Percentiles rank a stretch among this genome's conserved stretches.
These are phyloP conservation scores for Piaya cayana DNA, from an alignment of 2,113 vertebrate species.

Conservation along the genomic window DNA sequence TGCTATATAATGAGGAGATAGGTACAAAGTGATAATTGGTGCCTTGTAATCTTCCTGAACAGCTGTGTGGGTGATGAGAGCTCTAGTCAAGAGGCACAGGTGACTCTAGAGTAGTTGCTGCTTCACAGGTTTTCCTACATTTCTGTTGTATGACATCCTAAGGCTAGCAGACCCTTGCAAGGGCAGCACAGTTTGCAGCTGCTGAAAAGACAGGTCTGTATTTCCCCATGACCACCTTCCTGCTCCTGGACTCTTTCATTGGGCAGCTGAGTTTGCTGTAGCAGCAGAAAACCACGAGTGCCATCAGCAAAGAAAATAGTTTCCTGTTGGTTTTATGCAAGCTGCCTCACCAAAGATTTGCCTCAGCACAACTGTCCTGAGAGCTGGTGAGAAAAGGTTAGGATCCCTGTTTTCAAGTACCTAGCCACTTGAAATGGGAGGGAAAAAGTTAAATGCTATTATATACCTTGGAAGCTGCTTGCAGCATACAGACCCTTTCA, in stretches of 20 bases:
- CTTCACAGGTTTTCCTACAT: background rate
- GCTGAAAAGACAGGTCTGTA: background rate
- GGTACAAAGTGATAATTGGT: background rate
- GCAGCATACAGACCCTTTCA: background rate
- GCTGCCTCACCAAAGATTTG: background rate
- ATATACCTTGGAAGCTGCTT: background rate
- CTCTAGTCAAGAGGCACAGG: background rate
- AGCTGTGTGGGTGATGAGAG: background rate
- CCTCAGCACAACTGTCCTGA: background rate
- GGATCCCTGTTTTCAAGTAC: background rate
- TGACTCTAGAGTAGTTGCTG: background rate
- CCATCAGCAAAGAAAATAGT: accelerated
- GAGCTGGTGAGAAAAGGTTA: background rate
- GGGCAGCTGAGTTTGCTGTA: background rate
- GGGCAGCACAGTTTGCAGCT: background rate
- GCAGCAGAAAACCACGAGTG: background rate
- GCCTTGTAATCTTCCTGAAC: background rate
- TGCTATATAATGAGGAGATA: background rate
- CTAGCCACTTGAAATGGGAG: background rate
- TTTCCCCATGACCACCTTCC: background rate
- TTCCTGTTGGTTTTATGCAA: background rate
- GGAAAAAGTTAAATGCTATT: background rate
- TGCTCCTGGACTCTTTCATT: background rate
- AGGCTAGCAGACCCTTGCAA: background rate
- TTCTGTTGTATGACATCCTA: background rate